Base-by-base conservation (phyloP, 1,140 invertebrate species). In the Micrasema longulum region DNA sequence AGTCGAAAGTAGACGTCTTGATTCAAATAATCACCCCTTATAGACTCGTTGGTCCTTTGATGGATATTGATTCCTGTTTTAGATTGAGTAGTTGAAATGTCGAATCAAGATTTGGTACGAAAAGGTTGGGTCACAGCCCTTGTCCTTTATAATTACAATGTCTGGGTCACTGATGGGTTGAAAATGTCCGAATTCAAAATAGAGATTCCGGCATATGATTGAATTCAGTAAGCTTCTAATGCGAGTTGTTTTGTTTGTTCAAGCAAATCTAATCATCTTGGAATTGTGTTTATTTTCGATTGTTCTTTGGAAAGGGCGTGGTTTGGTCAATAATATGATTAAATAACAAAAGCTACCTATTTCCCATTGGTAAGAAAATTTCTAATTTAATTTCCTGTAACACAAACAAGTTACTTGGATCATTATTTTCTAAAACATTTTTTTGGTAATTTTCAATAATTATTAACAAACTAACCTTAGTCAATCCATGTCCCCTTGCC, bases 131-230 rank as follows among this genome's bases (percentile, higher is more conserved):
- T 38, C 53, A 14, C 26, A 36, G 1, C 14, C 31, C 12, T 22
- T 53, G 11, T 10, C 57, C 18, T 43, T 23, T 22, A 38, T 63
- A 63, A 63, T 63, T 63, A 63, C 57, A 45, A 16, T 45, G 57
- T 63, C 36, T 45, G 57, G 57, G 57, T 43, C 57, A 63, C 7
- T 60, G 50, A 36, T 16, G 35, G 35, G 55, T 36, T 22, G 4
- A 9, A 36, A 36, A 60, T 38, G 50, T 23, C 43, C 50, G 20
- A 52, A 60, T 9, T 26, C 31, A 38, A 20, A 60, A 60, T 22
- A 12, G 23, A 38, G 35, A 60, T 60, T 60, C 38, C 55, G 38
- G 14, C 55, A 38, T 14, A 60, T 60, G 55, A 60, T 36, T 36
- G 55, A 36, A 38, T 16, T 14, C 55, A 22, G 50, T 10, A 31